Percentiles rank a stretch among this genome's conserved stretches.
These are phyloP conservation scores for Balanococcus diminutus DNA, from an alignment of 2,888 invertebrate species.

Conservation along the genomic window DNA sequence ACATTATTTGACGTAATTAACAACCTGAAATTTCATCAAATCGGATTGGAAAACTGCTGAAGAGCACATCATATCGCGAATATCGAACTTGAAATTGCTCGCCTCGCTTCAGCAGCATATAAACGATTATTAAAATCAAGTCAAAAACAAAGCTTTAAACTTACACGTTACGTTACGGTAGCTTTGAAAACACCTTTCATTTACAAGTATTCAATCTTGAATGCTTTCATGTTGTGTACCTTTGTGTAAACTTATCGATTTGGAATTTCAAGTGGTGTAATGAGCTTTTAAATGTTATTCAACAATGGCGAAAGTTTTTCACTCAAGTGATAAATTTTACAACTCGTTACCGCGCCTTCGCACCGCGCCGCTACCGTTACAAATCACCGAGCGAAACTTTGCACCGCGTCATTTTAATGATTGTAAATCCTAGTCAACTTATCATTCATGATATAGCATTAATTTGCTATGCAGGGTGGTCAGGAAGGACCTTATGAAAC, in stretches of 20 bases:
- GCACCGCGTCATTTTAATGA: not conserved
- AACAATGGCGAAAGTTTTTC: constrained; percentile 18
- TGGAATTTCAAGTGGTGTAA: not conserved
- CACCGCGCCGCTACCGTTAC: not conserved
- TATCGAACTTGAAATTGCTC: not conserved
- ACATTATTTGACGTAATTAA: not conserved
- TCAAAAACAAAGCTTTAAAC: constrained; percentile 20
- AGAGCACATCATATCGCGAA: not conserved
- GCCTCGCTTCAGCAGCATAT: not conserved
- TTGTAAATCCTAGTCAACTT: constrained; percentile 9
- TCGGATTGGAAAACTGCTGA: not conserved
- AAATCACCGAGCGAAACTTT: not conserved
- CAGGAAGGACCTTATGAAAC: no score
- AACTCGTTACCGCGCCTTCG: not conserved
- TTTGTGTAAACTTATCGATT: constrained; percentile 28
- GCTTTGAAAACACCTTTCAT: constrained; percentile 2
- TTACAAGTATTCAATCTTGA: constrained; percentile 16
- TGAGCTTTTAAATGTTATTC: constrained; percentile 11
- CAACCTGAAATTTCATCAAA: not conserved
- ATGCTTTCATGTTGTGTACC: constrained; percentile 25
- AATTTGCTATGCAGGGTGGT: no score
- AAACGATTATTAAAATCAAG: constrained; percentile 1
- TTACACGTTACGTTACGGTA: not conserved
- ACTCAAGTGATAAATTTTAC: not conserved
- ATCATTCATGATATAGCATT: not conserved